Percentiles rank a stretch among this genome's conserved stretches.
These are phyloP conservation scores for Lanius collurio DNA, from an alignment of 2,113 vertebrate genomes.

Conservation along the genomic window DNA sequence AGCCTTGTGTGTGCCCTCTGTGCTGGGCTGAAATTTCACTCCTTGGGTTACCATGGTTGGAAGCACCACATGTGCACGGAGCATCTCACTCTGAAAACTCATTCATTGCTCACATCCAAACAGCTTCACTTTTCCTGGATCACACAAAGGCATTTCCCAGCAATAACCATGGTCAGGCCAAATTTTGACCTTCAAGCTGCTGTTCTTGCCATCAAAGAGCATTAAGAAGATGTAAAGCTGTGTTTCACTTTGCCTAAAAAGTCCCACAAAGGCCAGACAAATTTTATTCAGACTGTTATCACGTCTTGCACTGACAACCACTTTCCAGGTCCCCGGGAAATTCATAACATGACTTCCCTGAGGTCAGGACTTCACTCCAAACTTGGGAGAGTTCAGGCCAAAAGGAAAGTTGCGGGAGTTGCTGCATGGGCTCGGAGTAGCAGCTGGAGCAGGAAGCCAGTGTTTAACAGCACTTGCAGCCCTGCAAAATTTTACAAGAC, in stretches of 20 bases:
- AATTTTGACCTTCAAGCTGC: not conserved
- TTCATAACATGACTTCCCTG: not conserved
- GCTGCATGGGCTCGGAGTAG: not conserved
- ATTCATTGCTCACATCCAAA: not conserved
- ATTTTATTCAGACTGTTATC: not conserved
- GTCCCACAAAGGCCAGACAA: not conserved
- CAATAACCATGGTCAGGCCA: accelerated
- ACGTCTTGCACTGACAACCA: not conserved
- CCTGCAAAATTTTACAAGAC: constrained; percentile 57
- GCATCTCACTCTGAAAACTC: not conserved
- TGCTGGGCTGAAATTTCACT: not conserved
- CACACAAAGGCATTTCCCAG: not conserved
- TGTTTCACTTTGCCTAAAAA: not conserved
- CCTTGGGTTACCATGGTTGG: not conserved
- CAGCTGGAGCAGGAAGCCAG: not conserved
- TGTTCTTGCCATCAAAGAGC: not conserved
- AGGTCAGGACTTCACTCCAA: not conserved
- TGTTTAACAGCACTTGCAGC: not conserved
- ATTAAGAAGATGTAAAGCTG: not conserved
- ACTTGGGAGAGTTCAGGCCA: not conserved
- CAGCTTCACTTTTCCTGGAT: not conserved
- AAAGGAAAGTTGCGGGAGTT: not conserved
- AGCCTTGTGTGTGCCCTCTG: not conserved
- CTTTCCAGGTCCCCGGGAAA: not conserved
- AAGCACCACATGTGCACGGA: accelerated